Evolutionary conservation across 53 echinoderm and acorn worm genomes (phyloP).

Genomic region (Patiria pectinifera): DNA sequence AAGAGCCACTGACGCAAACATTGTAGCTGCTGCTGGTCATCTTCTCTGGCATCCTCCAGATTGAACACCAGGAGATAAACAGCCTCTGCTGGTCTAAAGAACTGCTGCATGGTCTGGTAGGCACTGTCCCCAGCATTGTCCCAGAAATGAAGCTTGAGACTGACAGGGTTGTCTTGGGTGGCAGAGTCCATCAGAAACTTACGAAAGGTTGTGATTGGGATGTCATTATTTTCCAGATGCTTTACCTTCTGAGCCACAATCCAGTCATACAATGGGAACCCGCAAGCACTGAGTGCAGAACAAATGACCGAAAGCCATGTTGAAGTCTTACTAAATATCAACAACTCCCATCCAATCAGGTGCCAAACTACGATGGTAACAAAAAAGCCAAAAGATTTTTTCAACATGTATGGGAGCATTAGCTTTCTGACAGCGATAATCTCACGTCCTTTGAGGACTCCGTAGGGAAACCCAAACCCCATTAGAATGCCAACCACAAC

Average conservation of each 20-base stretch:
- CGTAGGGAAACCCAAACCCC: slow-evolving; percentile 10
- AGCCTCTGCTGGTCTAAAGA: slow-evolving; percentile 51
- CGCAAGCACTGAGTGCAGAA: slow-evolving; percentile 34
- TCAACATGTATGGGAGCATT: slow-evolving; percentile 17
- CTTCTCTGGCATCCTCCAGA: slow-evolving; percentile 11
- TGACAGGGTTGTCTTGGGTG: slow-evolving; percentile 14
- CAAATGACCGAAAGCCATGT: not conserved
- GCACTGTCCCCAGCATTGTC: slow-evolving; percentile 62
- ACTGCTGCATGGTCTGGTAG: slow-evolving; percentile 63
- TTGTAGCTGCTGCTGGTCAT: slow-evolving; percentile 23
- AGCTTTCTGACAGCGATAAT: slow-evolving; percentile 17
- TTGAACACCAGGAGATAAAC: slow-evolving; percentile 65
- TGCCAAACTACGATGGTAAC: slow-evolving; percentile 33
- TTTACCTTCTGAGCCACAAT: slow-evolving; percentile 16
- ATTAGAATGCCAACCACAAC: slow-evolving; percentile 34
- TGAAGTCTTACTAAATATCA: slow-evolving; percentile 10
- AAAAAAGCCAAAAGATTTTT: slow-evolving; percentile 51
- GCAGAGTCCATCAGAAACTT: slow-evolving; percentile 25
- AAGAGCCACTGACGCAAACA: slow-evolving; percentile 53
- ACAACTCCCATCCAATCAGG: slow-evolving; percentile 50
- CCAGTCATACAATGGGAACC: slow-evolving; percentile 54
- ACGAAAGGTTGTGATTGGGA: slow-evolving; percentile 51
- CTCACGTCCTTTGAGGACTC: slow-evolving; percentile 37
- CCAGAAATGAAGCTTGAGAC: slow-evolving; percentile 63
- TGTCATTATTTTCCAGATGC: slow-evolving; percentile 20